Evolutionary conservation across 23 tunicate genomes (phyloP).

Genomic region (Trididemnum nubilum): DNA sequence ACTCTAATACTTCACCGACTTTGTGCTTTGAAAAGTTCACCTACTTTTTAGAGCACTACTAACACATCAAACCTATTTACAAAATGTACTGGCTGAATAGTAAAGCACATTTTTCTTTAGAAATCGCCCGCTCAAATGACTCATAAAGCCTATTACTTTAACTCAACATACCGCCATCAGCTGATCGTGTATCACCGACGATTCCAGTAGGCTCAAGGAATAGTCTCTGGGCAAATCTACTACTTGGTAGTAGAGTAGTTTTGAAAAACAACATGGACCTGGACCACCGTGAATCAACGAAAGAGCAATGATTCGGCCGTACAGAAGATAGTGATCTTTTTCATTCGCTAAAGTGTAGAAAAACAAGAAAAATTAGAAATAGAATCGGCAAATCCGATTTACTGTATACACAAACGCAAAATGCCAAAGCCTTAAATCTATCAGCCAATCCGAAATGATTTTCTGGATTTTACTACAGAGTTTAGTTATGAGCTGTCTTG

Average conservation of each 20-base stretch:
- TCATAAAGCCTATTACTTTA: neutral
- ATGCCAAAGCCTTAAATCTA: neutral
- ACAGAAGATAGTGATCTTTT: constrained; percentile 21
- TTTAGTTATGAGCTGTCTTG: neutral
- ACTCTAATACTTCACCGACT: too few species aligned
- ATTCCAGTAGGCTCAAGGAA: neutral
- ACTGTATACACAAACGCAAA: neutral
- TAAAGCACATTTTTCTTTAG: neutral
- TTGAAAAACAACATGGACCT: neutral
- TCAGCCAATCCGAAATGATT: neutral
- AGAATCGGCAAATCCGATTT: neutral
- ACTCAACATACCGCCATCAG: constrained; percentile 2
- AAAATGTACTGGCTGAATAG: neutral
- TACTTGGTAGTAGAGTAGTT: constrained; percentile 1
- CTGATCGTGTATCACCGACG: constrained; percentile 8
- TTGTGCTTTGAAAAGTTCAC: too few species aligned
- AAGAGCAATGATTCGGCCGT: constrained; percentile 7
- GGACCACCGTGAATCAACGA: constrained; percentile 35
- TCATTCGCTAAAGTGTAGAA: constrained; percentile 3
- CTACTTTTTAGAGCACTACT: neutral
- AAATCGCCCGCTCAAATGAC: neutral
- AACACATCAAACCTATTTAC: neutral
- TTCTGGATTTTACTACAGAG: neutral
- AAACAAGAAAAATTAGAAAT: neutral
- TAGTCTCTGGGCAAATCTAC: constrained; percentile 10